Evolutionary conservation across 2,888 invertebrate species (phyloP), one percentile per base, ranked within the genome.

Genomic region (Drosophila niveifrons): DNA sequence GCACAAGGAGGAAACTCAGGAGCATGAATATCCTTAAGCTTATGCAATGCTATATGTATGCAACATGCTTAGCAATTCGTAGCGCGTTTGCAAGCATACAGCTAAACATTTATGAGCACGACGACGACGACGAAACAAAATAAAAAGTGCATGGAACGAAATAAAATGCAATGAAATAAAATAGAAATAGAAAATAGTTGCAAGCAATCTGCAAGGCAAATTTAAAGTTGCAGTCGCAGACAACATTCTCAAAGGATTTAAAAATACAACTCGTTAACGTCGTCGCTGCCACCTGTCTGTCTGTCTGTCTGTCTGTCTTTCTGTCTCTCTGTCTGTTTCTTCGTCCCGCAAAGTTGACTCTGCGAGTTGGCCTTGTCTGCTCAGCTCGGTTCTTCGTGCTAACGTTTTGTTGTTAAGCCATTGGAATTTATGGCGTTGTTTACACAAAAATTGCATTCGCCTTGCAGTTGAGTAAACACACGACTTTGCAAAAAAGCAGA

Each of bases 361-460:
- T 58, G 46, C 48, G 43, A 61, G 58, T 72, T 77, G 85, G 79
- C 82, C 83, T 85, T 85, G 82, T 72, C 82, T 69, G 66, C 53
- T 51, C 63, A 6, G 13, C n/a, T 23, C 23, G 6, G 23, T 23
- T 3, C 23, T 41, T 39, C n/a, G 65, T 65, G 72, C 75, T 68
- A 79, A 76, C 78, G 76, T 77, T 80, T 85, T 79, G 82, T 81
- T 82, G 85, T 85, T 85, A 81, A 82, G 82, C 82, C 73, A 81
- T 82, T 80, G 78, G 75, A 83, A 83, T 83, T 83, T 83, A 83
- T 85, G 81, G 83, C 85, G 85, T 83, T 83, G 83, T 83, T 83
- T 83, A 83, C 83, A 85, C 80, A 85, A 83, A 83, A 83, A 83
- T 80, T 83, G 85, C 85, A 83, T 80, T 85, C 82, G 79, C 85